Evolutionary conservation across 2,113 vertebrate species (phyloP).

Genomic region (Holacanthus passer): DNA sequence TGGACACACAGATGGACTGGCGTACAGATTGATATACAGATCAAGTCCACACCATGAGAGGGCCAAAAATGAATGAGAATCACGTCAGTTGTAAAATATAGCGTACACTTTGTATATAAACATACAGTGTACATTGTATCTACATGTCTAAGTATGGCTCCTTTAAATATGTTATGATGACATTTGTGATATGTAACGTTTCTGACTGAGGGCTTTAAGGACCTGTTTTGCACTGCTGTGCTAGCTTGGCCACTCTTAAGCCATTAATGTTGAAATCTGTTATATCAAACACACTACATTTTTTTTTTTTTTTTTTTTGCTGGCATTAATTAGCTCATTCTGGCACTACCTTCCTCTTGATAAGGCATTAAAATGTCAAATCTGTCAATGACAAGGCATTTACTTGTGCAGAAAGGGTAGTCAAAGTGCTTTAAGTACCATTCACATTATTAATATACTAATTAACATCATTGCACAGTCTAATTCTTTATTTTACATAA

Average conservation of each 20-base stretch:
- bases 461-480: background rate
- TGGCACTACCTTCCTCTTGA: background rate
- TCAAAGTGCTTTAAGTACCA: background rate
- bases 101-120: background rate
- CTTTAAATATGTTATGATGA: background rate
- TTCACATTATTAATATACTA: background rate
- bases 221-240: conserved; percentile 9
- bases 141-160: background rate
- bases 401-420: background rate
- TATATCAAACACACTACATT: background rate
- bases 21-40: background rate
- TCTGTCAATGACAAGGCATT: background rate
- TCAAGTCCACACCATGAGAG: background rate
- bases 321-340: conserved; percentile 6
- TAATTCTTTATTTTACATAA: background rate
- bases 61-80: background rate
- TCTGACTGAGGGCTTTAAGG: background rate
- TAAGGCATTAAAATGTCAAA: conserved; percentile 43
- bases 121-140: background rate
- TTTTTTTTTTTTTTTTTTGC: too few relatives aligned
- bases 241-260: conserved; percentile 22
- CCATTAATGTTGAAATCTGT: conserved; percentile 37
- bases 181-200: background rate
- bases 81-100: background rate
- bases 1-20: background rate